phyloP scores from a whole-genome alignment of 37 sponge, comb jelly and placozoan species.

The Haliclona indistincta region DNA sequence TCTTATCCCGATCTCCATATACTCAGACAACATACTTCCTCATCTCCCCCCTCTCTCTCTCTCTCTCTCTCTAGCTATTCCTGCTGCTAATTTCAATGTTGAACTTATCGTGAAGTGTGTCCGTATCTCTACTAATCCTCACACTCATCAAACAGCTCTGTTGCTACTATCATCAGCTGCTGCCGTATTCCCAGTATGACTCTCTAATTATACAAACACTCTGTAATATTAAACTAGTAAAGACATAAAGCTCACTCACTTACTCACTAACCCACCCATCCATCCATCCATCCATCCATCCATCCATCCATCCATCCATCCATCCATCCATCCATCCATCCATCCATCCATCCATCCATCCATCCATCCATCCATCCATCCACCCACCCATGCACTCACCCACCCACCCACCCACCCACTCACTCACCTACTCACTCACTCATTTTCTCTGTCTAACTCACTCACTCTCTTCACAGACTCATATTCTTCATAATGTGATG shows the following conservation, averaged over 20 bases:
- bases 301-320: background rate
- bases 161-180: conserved; percentile 69
- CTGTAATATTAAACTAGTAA: background rate
- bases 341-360: background rate
- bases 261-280: background rate
- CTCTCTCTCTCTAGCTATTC: conserved; percentile 24
- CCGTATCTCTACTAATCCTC: conserved; percentile 62
- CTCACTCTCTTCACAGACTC: conserved; percentile 20
- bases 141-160: conserved; percentile 81
- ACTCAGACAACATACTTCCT: background rate
- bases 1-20: background rate
- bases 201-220: background rate
- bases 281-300: background rate
- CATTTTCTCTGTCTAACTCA: background rate
- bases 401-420: background rate
- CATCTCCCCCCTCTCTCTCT: conserved; percentile 2
- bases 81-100: conserved; percentile 80
- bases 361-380: background rate
- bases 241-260: background rate
- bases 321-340: background rate
- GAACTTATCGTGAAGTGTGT: conserved; percentile 84
- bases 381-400: background rate
- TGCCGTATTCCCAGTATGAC: conserved; percentile 74
- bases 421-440: too few relatives aligned
- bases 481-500: conserved; percentile 93